Percentiles rank a stretch among this genome's conserved stretches.
These are phyloP conservation scores for Plagodis dolabraria DNA, from an alignment of 2,888 invertebrate species.

Conservation along the genomic window DNA sequence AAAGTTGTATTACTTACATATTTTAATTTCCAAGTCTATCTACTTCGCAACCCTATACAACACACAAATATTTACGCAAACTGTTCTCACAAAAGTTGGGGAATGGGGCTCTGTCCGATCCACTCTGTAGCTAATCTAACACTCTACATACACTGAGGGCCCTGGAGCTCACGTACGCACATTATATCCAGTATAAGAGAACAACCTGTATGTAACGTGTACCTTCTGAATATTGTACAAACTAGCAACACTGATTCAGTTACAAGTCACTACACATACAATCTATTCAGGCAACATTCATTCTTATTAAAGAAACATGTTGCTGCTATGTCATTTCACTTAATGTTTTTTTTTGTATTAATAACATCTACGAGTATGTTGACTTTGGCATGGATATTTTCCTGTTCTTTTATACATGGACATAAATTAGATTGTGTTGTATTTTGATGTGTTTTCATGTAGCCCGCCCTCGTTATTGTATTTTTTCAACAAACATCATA, in stretches of 20 bases:
- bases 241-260: slow-evolving; percentile 14
- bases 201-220: background rate
- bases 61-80: background rate
- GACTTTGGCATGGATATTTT: slow-evolving; percentile 9
- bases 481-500: slow-evolving; percentile 3
- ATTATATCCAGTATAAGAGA: slow-evolving; percentile 1
- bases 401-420: slow-evolving; percentile 10
- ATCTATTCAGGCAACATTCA: background rate
- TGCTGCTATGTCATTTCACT: slow-evolving; percentile 17
- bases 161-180: slow-evolving; percentile 1
- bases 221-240: slow-evolving; percentile 15
- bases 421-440: slow-evolving; percentile 17
- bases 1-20: too few species aligned
- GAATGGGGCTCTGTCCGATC: background rate
- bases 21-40: too few species aligned
- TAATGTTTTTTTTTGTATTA: slow-evolving; percentile 4
- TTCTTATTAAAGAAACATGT: slow-evolving; percentile 5
- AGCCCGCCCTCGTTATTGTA: slow-evolving; percentile 4
- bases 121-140: background rate
- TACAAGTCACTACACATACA: slow-evolving; percentile 2
- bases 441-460: slow-evolving; percentile 5
- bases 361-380: slow-evolving; percentile 2
- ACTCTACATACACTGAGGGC: background rate
- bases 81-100: background rate
- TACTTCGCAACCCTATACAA: too few species aligned